These are phyloP conservation scores for Solea solea DNA, from an alignment of 2,113 vertebrate genomes.

Conservation along the genomic window DNA sequence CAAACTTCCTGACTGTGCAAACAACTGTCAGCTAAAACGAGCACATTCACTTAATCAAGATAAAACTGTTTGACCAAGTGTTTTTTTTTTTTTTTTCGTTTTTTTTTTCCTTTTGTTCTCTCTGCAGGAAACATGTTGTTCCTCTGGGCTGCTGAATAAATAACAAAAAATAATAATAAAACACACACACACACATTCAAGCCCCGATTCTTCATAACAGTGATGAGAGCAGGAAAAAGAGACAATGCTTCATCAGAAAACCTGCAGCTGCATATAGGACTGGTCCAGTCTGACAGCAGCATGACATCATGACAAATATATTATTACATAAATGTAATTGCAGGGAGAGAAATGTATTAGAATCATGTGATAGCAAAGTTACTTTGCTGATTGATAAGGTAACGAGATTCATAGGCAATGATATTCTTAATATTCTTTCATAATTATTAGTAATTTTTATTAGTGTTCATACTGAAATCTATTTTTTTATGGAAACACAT, in stretches of 20 bases:
- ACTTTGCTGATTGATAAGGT: too few relatives aligned
- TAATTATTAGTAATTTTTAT: too few relatives aligned
- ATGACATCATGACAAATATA: conserved; percentile 22
- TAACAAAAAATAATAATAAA: neutral
- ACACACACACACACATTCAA: conserved; percentile 14
- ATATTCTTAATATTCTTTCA: too few relatives aligned
- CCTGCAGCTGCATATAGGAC: conserved; percentile 13
- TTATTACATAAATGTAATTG: conserved; percentile 12
- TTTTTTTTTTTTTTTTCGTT: neutral
- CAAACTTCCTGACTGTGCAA: conserved; percentile 41
- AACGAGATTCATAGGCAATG: too few relatives aligned
- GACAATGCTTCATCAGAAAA: conserved; percentile 52
- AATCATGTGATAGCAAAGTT: too few relatives aligned
- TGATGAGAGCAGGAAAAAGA: conserved; percentile 16
- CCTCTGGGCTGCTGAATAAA: conserved; percentile 54
- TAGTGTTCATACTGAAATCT: too few relatives aligned
- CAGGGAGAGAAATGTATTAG: neutral
- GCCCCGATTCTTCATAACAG: conserved; percentile 45
- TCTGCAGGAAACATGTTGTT: conserved; percentile 54
- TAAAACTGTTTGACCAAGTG: conserved; percentile 42
- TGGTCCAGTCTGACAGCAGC: conserved; percentile 35
- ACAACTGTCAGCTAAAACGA: conserved; percentile 32
- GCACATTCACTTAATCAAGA: conserved; percentile 46
- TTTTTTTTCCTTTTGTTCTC: conserved; percentile 22
- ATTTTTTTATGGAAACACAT: too few relatives aligned